phyloP scores from a whole-genome alignment of 1,140 invertebrate genomes.

The Leptoteleia sp. region DNA sequence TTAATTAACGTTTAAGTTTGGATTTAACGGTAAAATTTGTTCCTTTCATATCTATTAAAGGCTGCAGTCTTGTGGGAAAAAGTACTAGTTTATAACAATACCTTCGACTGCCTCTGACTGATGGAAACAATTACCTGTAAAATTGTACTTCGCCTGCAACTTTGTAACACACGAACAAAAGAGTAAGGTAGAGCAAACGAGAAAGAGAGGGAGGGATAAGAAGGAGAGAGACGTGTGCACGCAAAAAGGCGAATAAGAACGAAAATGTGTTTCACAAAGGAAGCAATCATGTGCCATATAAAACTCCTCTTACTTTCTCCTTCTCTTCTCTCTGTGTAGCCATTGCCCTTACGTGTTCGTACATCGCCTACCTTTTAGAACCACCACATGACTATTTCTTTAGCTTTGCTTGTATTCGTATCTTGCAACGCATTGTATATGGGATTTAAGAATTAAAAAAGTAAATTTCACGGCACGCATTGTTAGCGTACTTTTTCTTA shows the following conservation, averaged over 20 bases:
- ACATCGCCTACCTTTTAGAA: conserved; percentile 55
- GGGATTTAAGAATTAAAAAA: neutral
- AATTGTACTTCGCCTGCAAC: conserved; percentile 30
- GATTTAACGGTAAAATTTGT: too few relatives aligned
- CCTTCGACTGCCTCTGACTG: conserved; percentile 1
- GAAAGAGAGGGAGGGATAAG: conserved; percentile 5
- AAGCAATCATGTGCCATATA: conserved; percentile 60
- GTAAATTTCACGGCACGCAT: too few relatives aligned
- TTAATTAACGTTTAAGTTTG: too few relatives aligned
- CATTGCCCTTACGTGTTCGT: conserved; percentile 61
- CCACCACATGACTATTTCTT: conserved; percentile 44
- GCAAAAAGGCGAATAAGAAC: conserved; percentile 47
- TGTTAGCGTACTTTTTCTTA: too few relatives aligned
- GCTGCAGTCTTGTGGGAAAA: conserved; percentile 3
- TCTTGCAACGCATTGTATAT: conserved; percentile 20
- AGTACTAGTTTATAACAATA: conserved; percentile 14
- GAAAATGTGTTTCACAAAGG: conserved; percentile 65
- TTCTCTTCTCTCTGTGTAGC: conserved; percentile 57
- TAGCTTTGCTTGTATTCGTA: conserved; percentile 24
- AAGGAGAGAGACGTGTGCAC: conserved; percentile 13
- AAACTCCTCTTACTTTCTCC: conserved; percentile 65
- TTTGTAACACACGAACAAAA: conserved; percentile 12
- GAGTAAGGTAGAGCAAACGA: neutral
- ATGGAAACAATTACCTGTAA: conserved; percentile 36
- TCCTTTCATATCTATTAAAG: neutral